Percentiles rank a stretch among this genome's conserved stretches.
Conservation (phyloP, 2,797 vertebrate genomes). For the Coreius guichenoti region DNA sequence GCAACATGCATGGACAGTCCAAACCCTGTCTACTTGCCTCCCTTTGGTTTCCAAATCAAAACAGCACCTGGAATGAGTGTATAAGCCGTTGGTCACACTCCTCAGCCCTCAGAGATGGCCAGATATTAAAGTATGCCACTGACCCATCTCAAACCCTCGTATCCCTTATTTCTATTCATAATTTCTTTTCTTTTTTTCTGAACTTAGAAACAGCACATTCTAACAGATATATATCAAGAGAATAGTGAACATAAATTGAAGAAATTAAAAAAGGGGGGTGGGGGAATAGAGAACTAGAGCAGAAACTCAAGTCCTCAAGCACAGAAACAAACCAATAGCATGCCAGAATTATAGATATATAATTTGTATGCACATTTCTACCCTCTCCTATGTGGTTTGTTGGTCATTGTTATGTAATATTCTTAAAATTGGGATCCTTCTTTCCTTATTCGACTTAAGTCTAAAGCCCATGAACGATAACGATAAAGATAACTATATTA, state of each 20-base stretch:
- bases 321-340: neutral
- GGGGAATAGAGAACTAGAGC: neutral
- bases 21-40: neutral
- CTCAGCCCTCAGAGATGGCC: neutral
- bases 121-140: neutral
- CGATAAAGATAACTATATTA: no score
- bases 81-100: slow-evolving; percentile 17
- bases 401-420: neutral
- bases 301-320: neutral
- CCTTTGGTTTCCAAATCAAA: neutral
- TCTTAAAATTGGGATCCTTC: neutral
- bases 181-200: neutral
- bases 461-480: neutral
- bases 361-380: neutral
- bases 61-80: neutral
- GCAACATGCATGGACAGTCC: slow-evolving; percentile 8
- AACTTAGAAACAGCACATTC: neutral
- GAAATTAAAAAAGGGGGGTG: neutral
- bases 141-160: neutral
- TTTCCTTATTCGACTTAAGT: neutral
- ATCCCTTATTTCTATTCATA: neutral
- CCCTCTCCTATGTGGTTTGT: neutral
- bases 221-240: neutral
- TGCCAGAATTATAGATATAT: neutral
- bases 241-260: neutral